Evolutionary conservation across 2,113 vertebrate species (phyloP).

Genomic region (Bettongia penicillata): DNA sequence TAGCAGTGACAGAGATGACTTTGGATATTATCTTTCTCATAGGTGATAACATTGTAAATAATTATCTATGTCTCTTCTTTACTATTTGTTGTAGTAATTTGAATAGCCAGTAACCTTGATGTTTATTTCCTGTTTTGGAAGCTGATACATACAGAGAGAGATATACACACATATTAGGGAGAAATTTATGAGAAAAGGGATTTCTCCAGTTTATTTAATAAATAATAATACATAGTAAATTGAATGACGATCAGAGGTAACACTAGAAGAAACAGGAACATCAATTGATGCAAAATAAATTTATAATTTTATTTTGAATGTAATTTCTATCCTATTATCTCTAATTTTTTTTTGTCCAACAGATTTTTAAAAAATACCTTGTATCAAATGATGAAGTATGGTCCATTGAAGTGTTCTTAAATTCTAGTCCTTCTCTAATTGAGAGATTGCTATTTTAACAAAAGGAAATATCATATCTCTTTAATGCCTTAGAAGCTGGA

Average conservation of each 20-base stretch:
- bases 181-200: not conserved
- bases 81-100: not conserved
- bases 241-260: no score
- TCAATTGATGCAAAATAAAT: no score
- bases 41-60: no score
- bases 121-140: not conserved
- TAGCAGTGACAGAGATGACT: no score
- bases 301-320: no score
- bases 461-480: not conserved
- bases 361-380: not conserved
- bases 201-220: no score
- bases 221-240: no score
- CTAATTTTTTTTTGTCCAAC: no score
- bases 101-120: not conserved
- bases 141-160: not conserved
- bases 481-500: not conserved
- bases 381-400: not conserved
- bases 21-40: no score
- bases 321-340: no score
- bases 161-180: not conserved
- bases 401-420: not conserved
- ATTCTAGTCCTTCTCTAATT: not conserved
- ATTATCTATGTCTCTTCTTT: no score
- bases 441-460: not conserved
- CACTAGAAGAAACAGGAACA: no score